Conservation (phyloP, 2,888 invertebrate species). For the Suillia variegata region DNA sequence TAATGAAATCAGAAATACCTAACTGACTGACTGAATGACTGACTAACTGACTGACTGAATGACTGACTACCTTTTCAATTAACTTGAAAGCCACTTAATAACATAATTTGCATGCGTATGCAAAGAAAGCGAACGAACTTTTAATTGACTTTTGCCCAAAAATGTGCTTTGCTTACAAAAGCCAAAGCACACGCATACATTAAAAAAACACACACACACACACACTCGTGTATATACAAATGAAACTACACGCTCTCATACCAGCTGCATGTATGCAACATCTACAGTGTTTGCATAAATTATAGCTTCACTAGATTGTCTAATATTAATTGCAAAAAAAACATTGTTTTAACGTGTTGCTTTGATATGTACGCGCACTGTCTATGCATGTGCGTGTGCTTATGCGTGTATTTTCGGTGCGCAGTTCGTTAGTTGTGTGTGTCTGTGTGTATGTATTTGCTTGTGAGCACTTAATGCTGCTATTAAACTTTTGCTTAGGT, state of each 20-base stretch:
- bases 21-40: too few species aligned
- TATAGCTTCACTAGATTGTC: too few species aligned
- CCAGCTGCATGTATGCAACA: too few species aligned
- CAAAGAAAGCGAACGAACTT: neutral
- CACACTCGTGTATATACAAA: too few species aligned
- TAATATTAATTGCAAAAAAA: too few species aligned
- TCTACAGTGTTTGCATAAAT: too few species aligned
- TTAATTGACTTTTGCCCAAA: slow-evolving; percentile 3
- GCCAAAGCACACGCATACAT: too few species aligned
- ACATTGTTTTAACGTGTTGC: too few species aligned
- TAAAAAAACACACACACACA: too few species aligned
- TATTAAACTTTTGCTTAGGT: neutral
- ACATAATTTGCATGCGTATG: neutral
- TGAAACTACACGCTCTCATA: too few species aligned
- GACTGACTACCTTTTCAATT: neutral
- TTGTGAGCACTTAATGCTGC: neutral
- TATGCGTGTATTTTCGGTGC: neutral
- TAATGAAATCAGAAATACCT: too few species aligned
- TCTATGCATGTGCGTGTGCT: neutral
- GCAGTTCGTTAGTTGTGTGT: neutral
- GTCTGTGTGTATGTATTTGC: neutral
- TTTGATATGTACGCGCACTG: neutral
- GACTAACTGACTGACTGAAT: too few species aligned
- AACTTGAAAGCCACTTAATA: neutral
- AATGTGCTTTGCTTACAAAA: neutral